Percentiles rank a stretch among this genome's conserved stretches.
Conservation (phyloP, 2,113 vertebrate genomes). For the Lycocorax pyrrhopterus region DNA sequence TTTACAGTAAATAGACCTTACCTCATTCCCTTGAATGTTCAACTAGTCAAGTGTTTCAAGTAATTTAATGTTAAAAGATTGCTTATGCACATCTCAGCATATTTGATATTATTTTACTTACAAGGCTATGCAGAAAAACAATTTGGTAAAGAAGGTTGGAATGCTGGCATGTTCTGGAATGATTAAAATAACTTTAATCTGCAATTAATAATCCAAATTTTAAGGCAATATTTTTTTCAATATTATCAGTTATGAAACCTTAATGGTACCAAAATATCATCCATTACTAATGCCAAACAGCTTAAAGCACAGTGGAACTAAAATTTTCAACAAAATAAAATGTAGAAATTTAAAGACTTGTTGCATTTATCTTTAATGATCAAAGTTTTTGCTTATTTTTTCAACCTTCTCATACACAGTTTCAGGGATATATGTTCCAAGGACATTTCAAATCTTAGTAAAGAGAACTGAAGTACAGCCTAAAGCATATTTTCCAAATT, state of each 20-base stretch:
- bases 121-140: background rate
- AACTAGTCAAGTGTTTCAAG: background rate
- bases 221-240: background rate
- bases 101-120: background rate
- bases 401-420: accelerated
- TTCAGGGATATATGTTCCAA: background rate
- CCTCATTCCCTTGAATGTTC: background rate
- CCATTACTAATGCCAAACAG: background rate
- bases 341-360: background rate
- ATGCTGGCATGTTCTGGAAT: background rate
- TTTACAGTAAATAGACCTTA: background rate
- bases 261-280: background rate
- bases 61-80: background rate
- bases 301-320: background rate
- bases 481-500: background rate
- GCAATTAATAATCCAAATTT: conserved; percentile 9
- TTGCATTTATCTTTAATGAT: background rate
- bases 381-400: background rate
- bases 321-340: background rate
- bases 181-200: background rate
- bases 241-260: background rate
- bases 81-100: background rate
- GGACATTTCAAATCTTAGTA: background rate
- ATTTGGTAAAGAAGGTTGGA: conserved; percentile 1
- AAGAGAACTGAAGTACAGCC: background rate